phyloP scores from a whole-genome alignment of 1,140 invertebrate genomes.

The Bombus waltoni region DNA sequence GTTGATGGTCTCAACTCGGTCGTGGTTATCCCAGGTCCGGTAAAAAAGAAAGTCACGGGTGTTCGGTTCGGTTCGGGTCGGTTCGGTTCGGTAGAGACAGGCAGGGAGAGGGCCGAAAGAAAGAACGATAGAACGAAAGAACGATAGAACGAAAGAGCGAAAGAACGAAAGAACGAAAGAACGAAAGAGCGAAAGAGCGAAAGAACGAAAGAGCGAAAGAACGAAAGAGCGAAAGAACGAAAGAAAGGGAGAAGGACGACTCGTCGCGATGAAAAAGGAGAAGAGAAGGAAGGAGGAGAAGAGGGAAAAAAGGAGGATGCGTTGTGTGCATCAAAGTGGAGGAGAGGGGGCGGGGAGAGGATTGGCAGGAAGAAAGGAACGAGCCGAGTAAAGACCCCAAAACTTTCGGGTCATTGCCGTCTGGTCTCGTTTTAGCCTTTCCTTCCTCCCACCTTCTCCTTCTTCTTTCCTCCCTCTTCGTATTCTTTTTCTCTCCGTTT shows the following conservation, averaged over 20 bases:
- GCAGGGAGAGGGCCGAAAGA: constrained; percentile 8
- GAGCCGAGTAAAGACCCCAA: constrained; percentile 62
- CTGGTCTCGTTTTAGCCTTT: constrained; percentile 72
- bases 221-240: constrained; percentile 1
- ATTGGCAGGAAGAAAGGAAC: constrained; percentile 62
- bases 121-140: no score
- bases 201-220: constrained; percentile 28
- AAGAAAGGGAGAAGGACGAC: constrained; percentile 42
- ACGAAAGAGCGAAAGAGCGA: neutral
- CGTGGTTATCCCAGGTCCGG: constrained; percentile 80
- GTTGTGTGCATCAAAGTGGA: neutral
- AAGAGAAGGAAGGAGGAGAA: constrained; percentile 12
- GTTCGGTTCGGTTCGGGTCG: neutral
- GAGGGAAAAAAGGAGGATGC: neutral
- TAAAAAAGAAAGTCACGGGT: constrained; percentile 37
- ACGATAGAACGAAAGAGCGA: constrained; percentile 32
- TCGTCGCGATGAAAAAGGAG: constrained; percentile 40
- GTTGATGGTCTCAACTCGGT: constrained; percentile 66
- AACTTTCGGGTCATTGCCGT: constrained; percentile 77
- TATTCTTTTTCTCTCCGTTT: constrained; percentile 59
- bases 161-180: neutral
- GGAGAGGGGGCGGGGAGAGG: constrained; percentile 25
- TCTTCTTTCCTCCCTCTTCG: constrained; percentile 59
- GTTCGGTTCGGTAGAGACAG: neutral
- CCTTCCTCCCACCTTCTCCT: constrained; percentile 58